Evolutionary conservation across 2,113 vertebrate species (phyloP).

Genomic region (Diphyllodes magnificus): DNA sequence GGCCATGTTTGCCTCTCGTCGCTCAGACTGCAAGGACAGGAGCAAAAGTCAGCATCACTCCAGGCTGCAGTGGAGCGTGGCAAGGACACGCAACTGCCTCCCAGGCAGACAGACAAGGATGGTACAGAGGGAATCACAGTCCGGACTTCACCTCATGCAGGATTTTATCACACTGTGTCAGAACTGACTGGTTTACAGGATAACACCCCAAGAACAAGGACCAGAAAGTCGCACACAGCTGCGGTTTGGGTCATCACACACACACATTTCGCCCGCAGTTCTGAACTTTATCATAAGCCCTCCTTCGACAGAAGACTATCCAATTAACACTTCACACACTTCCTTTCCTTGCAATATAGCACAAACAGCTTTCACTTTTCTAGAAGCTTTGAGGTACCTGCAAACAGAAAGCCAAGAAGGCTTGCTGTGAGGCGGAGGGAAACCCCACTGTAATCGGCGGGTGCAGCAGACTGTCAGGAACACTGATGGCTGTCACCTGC

Average conservation of each 20-base stretch:
- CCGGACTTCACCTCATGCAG: not conserved
- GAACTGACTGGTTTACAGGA: not conserved
- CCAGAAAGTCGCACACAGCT: fast-evolving
- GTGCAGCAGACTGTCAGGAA: not conserved
- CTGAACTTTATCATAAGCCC: not conserved
- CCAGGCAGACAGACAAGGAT: not conserved
- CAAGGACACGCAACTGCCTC: not conserved
- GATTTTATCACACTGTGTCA: not conserved
- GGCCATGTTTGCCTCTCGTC: slow-evolving; percentile 78
- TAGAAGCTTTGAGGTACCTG: not conserved
- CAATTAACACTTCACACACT: not conserved
- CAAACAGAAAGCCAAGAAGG: not conserved
- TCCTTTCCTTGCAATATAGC: not conserved
- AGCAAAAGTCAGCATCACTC: slow-evolving; percentile 2
- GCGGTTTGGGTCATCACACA: not conserved
- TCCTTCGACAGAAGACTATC: not conserved
- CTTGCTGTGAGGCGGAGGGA: not conserved
- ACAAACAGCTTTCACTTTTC: not conserved
- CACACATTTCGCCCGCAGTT: not conserved
- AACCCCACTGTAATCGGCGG: fast-evolving
- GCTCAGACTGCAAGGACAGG: slow-evolving; percentile 59
- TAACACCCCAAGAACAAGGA: not conserved
- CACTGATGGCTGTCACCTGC: fast-evolving
- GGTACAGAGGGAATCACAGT: not conserved
- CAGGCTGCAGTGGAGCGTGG: not conserved